Percentiles rank a stretch among this genome's conserved stretches.
These are phyloP conservation scores for Pimpla rufipes DNA, from an alignment of 2,888 invertebrate species.

Conservation along the genomic window DNA sequence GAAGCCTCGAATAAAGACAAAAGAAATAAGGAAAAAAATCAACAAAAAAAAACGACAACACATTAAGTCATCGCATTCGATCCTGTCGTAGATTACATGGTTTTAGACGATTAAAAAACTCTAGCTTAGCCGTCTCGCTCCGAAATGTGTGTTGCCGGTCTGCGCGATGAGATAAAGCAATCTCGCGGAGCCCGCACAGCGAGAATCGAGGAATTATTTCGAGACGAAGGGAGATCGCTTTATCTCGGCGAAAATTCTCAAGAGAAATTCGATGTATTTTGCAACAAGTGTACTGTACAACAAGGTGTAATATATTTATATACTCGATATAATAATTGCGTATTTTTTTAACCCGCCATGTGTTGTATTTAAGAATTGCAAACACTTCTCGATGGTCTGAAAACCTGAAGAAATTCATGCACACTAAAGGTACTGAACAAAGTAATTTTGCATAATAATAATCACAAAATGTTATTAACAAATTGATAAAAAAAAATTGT, in stretches of 20 bases:
- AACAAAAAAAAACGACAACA: conserved; percentile 6
- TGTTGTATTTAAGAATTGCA: not conserved
- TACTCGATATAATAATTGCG: conserved; percentile 74
- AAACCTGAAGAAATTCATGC: too few species aligned
- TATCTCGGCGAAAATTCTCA: conserved; percentile 48
- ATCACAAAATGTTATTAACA: too few species aligned
- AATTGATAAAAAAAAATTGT: too few species aligned
- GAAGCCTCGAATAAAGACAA: conserved; percentile 52
- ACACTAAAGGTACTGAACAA: too few species aligned
- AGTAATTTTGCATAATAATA: too few species aligned
- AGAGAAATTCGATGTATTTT: conserved; percentile 75
- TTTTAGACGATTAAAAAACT: conserved; percentile 40
- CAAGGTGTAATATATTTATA: conserved; percentile 82
- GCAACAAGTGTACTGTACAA: conserved; percentile 79
- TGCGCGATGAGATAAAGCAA: conserved; percentile 22
- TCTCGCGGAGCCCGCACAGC: not conserved
- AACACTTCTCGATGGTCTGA: too few species aligned
- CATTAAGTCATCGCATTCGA: conserved; percentile 45
- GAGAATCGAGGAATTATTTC: not conserved
- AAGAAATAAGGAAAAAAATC: conserved; percentile 22
- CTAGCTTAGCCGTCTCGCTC: conserved; percentile 56
- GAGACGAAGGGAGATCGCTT: conserved; percentile 29
- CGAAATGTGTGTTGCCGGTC: conserved; percentile 34
- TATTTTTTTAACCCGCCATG: conserved; percentile 3
- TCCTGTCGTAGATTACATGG: conserved; percentile 46